phyloP scores from a whole-genome alignment of 2,113 vertebrate species.

The Lasiurus borealis region DNA sequence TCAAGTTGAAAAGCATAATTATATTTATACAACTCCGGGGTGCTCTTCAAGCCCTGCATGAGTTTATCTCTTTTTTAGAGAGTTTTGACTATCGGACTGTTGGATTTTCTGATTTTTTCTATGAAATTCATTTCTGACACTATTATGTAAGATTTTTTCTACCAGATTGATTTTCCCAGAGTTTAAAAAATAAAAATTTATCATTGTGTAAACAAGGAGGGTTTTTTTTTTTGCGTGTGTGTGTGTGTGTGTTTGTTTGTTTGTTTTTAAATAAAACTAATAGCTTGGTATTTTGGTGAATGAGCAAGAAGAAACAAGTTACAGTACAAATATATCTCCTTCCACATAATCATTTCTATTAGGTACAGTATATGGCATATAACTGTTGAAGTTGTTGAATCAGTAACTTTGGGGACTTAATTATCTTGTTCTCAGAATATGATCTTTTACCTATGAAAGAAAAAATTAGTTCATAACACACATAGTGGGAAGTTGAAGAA shows the following conservation, averaged over 20 bases:
- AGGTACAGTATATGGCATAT: neutral
- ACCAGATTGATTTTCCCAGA: constrained; percentile 4
- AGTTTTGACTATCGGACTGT: neutral
- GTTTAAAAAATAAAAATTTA: neutral
- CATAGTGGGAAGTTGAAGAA: neutral
- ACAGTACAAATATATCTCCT: neutral
- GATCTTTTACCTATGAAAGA: neutral
- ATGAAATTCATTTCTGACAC: neutral
- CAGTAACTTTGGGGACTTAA: neutral
- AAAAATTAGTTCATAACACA: neutral
- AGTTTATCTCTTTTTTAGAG: constrained; percentile 38
- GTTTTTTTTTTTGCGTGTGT: neutral
- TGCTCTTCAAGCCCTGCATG: constrained; percentile 19
- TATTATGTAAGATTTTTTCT: neutral
- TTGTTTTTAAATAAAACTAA: neutral
- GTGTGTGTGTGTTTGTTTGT: no score
- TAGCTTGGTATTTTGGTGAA: neutral
- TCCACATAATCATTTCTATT: neutral
- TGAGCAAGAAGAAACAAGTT: neutral
- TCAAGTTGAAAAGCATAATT: constrained; percentile 49
- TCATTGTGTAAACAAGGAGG: neutral
- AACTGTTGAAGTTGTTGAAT: neutral
- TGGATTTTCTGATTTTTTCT: neutral
- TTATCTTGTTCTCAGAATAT: neutral
- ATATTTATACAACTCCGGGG: constrained; percentile 26